phyloP scores from a whole-genome alignment of 2,797 vertebrate species.

The Neosilurus hyrtlii region DNA sequence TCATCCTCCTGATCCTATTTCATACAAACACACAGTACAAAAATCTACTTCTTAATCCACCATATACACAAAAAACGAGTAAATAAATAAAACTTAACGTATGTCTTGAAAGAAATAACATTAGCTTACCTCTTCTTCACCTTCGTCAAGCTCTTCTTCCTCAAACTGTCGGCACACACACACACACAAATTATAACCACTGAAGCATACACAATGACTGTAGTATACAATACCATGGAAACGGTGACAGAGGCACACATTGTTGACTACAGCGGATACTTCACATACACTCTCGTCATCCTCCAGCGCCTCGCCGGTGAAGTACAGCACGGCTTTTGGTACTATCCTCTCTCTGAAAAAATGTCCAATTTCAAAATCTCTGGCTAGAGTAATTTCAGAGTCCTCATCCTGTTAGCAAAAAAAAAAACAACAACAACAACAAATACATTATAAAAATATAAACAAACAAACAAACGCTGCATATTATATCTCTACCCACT shows the following conservation, averaged over 20 bases:
- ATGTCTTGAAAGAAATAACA: neutral
- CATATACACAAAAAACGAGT: too few relatives aligned
- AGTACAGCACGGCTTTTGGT: slow-evolving; percentile 95
- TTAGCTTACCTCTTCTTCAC: slow-evolving; percentile 89
- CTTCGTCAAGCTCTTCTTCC: slow-evolving; percentile 90
- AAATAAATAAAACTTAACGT: neutral
- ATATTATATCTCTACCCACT: too few relatives aligned
- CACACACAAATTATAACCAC: neutral
- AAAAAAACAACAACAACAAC: neutral
- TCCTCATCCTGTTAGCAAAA: slow-evolving; percentile 85
- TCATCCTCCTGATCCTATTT: slow-evolving; percentile 83
- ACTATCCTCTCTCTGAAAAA: slow-evolving; percentile 98
- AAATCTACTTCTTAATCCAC: neutral
- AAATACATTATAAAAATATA: too few relatives aligned
- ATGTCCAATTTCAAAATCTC: slow-evolving; percentile 97
- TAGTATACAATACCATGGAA: neutral
- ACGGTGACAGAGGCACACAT: neutral
- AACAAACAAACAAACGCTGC: too few relatives aligned
- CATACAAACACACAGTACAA: slow-evolving; percentile 20
- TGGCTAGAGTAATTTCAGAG: slow-evolving; percentile 88
- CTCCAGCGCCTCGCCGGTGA: slow-evolving; percentile 95
- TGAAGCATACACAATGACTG: neutral
- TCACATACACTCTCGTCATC: slow-evolving; percentile 88
- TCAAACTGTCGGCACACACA: slow-evolving; percentile 81
- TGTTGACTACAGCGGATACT: neutral